Evolutionary conservation across 2,888 invertebrate species (phyloP).

Genomic region (Drosophila atroscutellata): DNA sequence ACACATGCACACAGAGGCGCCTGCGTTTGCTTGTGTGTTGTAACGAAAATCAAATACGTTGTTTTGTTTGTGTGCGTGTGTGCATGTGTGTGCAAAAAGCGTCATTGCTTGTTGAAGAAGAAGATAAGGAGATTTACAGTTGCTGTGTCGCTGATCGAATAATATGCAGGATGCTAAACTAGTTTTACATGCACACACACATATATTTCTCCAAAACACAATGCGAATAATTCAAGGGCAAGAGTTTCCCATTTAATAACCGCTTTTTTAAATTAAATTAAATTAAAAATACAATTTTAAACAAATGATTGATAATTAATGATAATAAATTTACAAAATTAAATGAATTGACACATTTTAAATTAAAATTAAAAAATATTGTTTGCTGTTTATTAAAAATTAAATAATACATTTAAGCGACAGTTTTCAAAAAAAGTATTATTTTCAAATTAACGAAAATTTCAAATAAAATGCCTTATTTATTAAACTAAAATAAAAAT

Average conservation of each 20-base stretch:
- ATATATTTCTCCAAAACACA: not conserved
- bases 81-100: not conserved
- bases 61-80: not conserved
- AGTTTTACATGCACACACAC: not conserved
- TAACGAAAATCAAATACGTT: not conserved
- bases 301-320: not conserved
- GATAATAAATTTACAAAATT: not conserved
- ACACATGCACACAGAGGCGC: not conserved
- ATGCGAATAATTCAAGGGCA: not conserved
- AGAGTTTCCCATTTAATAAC: not conserved
- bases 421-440: not conserved
- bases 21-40: not conserved
- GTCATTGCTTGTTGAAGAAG: not conserved
- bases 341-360: not conserved
- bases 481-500: no score
- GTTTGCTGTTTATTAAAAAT: not conserved
- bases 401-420: not conserved
- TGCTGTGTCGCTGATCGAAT: not conserved
- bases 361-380: not conserved
- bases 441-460: no score
- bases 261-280: not conserved
- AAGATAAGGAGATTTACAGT: not conserved
- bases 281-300: not conserved
- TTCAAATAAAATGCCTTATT: no score
- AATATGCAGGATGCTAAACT: not conserved